phyloP scores from a whole-genome alignment of 1,140 invertebrate species.

The Trichoplusia ni region DNA sequence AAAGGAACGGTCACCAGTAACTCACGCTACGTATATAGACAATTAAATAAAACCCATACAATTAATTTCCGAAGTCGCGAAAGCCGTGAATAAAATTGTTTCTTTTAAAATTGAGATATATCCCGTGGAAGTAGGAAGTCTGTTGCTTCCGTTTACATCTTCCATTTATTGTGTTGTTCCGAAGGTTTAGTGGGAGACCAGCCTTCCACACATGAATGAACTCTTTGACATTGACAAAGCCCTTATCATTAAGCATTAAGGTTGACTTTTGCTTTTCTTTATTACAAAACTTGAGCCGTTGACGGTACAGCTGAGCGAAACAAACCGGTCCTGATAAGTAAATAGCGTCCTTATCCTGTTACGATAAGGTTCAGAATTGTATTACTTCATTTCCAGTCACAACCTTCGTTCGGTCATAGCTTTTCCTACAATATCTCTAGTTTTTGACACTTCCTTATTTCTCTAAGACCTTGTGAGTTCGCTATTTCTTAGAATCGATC shows the following conservation, averaged over 20 bases:
- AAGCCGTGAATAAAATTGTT: not conserved
- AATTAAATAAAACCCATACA: conserved; percentile 1
- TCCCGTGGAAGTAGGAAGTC: conserved; percentile 4
- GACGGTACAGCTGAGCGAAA: too few species aligned
- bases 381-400: too few species aligned
- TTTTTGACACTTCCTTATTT: not conserved
- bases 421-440: conserved; percentile 22
- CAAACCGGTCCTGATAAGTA: too few species aligned
- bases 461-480: not conserved
- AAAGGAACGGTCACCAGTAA: not conserved
- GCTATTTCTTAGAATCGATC: not conserved
- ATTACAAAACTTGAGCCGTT: too few species aligned
- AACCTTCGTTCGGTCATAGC: not conserved
- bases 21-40: not conserved
- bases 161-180: conserved; percentile 17
- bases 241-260: too few species aligned
- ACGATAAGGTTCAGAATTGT: too few species aligned
- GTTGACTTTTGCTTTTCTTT: too few species aligned
- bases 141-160: conserved; percentile 18
- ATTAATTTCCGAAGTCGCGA: conserved; percentile 17
- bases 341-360: too few species aligned
- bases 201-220: too few species aligned
- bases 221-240: too few species aligned
- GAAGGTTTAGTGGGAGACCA: too few species aligned
- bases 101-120: not conserved